Base-by-base conservation (phyloP, 2,888 invertebrate genomes). In the Apodemia duryi region DNA sequence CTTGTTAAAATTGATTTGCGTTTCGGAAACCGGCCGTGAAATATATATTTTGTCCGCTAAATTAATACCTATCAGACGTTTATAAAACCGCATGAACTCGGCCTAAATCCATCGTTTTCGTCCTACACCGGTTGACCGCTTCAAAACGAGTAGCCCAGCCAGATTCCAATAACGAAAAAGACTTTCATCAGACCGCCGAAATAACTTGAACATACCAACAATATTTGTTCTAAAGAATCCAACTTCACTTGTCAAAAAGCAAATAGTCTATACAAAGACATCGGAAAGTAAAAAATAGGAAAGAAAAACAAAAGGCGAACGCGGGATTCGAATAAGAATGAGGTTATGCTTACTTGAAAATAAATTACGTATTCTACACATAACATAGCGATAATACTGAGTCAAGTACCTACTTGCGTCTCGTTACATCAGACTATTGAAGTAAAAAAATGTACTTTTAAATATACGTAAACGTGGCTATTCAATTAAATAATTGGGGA, bases 161-260 rank as follows among this genome's bases (percentile, higher is more conserved):
- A 69, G 70, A 74, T 73, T 74, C 73, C 71, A 61, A 51, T 10
- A 62, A 65, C 66, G 65, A 68, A 70, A 70, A 66, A 67, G 63
- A 69, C 72, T 71, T 70, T 69, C 69, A 73, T 70, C 66, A 64
- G 65, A 64, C 67, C 71, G 73, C 73, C 73, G 74, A 81, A 80
- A 79, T 80, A 78, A 80, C 81, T 75, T 70, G 64, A 73, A 61
- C 83, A 83, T 79, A 79, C 83, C 83, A 76, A 69, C 77, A 76
- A 80, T 85, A 79, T 86, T 88, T 86, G 85, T 83, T 79, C 80
- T 81, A 73, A 76, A 75, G 81, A 79, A 86, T 85, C 82, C 85
- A 83, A 71, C 71, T 74, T 81, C 86, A 87, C 88, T 86, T 86
- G 88, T 86, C 86, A 81, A 81, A 88, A 82, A 87, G 83, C 85